Base-by-base conservation (phyloP, 2,797 vertebrate genomes). In the Cossypha caffra region DNA sequence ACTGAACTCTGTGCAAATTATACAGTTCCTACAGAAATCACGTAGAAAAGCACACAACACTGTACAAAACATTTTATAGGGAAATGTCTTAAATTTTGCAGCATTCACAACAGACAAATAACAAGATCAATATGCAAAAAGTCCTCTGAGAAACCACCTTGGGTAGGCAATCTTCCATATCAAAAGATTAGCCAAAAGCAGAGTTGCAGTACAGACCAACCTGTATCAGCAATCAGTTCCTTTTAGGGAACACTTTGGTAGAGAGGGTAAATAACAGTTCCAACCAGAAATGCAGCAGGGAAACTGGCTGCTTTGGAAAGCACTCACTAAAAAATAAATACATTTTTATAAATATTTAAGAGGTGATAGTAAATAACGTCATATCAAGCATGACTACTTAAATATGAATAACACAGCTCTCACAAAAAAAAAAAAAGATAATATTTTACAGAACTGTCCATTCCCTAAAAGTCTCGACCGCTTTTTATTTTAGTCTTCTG, bases 41-140 rank as follows among this genome's bases (percentile, higher is more conserved):
- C 0, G 0, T 0, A 54, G 40, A 69, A 73, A 82, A 55, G 8
- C 8, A 19, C 2, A 28, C 11, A 33, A 16, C 16, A 13, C 1
- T 24, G 4, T 40, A 69, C 7, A 77, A 54, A 87, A 59, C 3
- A 29, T 24, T 66, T 71, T 35, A 73, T 2, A 48, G 3, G 43
- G 24, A 73, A 64, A 23, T 38, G n/a, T 12, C 26, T 55, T 52
- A 52, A 25, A 13, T 62, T 63, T 25, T 61, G 31, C 31, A 59
- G 25, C 25, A 52, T 18, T 42, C 24, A 38, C 24, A 74, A 58
- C 23, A 81, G 19, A 61, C 15, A 31, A 35, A 42, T 33, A 52
- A 42, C 29, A 88, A 81, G 10, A 57, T 6, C 91, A 86, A 62
- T 15, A 55, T 5, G 9, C 1, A 5, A 88, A 59, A 77, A 71